phyloP scores from a whole-genome alignment of 2,797 vertebrate genomes.

The Tarsius wallacei region DNA sequence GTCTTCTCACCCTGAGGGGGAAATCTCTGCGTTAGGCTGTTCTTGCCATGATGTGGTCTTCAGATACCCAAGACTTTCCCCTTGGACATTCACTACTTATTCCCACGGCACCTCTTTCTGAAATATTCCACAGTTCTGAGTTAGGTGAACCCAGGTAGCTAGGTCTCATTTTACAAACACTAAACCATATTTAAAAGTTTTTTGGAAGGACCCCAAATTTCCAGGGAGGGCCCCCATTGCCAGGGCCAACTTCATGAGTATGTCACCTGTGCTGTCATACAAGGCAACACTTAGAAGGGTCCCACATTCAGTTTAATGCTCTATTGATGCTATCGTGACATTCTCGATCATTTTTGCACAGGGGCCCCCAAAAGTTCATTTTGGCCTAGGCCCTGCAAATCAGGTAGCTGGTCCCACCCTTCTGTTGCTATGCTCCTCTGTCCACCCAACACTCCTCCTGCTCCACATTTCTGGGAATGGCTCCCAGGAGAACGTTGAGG shows the following conservation, averaged over 20 bases:
- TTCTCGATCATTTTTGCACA: neutral
- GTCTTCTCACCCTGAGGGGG: neutral
- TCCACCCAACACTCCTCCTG: neutral
- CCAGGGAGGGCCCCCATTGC: neutral
- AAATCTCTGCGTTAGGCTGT: neutral
- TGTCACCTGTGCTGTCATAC: too few species aligned
- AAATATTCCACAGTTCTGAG: neutral
- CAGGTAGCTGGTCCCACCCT: neutral
- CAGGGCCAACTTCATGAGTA: neutral
- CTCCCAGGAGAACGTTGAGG: neutral
- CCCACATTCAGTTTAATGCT: neutral
- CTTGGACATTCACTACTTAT: neutral
- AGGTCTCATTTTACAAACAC: neutral
- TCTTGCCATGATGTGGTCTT: neutral
- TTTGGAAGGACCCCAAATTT: neutral
- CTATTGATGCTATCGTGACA: neutral
- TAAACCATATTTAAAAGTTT: neutral
- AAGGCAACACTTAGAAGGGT: neutral
- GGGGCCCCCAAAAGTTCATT: neutral
- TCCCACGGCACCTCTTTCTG: neutral
- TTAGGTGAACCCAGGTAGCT: neutral
- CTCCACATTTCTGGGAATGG: neutral
- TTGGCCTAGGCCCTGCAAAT: neutral
- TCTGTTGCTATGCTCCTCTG: fast-evolving
- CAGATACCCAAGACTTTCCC: neutral